Evolutionary conservation across 2,888 invertebrate genomes (phyloP), one percentile per base, ranked within the genome.

Genomic region (Balanococcus diminutus): DNA sequence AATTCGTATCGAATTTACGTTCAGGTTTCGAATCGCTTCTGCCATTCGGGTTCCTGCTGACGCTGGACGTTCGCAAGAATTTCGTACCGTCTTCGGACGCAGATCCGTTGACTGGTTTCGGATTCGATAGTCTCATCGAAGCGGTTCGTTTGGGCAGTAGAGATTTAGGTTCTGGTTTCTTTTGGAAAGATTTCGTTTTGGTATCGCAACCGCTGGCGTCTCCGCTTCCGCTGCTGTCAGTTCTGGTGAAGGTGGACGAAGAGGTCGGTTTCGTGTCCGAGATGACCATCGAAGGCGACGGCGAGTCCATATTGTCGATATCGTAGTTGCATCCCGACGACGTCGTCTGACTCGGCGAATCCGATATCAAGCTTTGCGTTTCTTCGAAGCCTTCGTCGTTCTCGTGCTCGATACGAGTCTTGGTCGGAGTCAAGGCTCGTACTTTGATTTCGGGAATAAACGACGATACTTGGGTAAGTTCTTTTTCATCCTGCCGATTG

Each of bases 331-430:
- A 94, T 8, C 93, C 93, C 0, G 95, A 95, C 0, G 95, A 95
- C 1, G 95, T 95, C 72, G 95, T 96, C 88, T 96, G 96, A 79
- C 96, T 96, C 2, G 95, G 94, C 8, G 95, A 96, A 89, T 96
- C 96, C 0, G 96, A 96, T 89, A 96, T 95, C 84, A 96, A 91
- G 89, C 96, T 96, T 89, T 96, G 96, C 0, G 96, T 96, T 91
- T 96, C 96, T 89, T 96, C 96, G 89, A 96, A 96, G 16, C 96
- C 96, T 91, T 96, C 96, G 89, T 96, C 96, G 89, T 96, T 95
- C 88, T 96, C 96, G 87, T 93, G 93, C 87, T 94, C 94, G 86
- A 90, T 90, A 88, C 89, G 90, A 87, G 89, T 89, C 22, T 88
- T 90, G 84, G 88, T 89, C 82, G 89, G 90, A 87, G 89, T 90